A percentile compares a stretch with the other conserved stretches of the same genome.
phyloP scores from a whole-genome alignment of 2,888 invertebrate genomes.

The Torymus texanus region DNA sequence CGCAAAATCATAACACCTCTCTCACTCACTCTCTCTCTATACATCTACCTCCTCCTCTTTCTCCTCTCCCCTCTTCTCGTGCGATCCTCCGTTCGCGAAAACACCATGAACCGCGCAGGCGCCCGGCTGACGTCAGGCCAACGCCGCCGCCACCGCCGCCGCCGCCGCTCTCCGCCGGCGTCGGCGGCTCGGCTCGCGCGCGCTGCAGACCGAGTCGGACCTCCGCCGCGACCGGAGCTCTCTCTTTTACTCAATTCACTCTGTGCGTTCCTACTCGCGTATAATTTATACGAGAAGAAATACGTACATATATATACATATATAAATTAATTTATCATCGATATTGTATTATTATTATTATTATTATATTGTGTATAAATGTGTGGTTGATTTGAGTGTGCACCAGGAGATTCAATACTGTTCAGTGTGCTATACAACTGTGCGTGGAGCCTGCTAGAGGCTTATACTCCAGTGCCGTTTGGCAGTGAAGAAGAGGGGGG shows the following conservation, averaged over 20 bases:
- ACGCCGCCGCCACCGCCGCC: conserved; percentile 9
- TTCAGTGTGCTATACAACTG: too few relatives aligned
- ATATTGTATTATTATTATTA: too few relatives aligned
- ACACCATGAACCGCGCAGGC: conserved; percentile 56
- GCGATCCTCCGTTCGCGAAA: not conserved
- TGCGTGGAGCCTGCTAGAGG: too few relatives aligned
- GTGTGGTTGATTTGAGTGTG: too few relatives aligned
- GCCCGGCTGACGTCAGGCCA: conserved; percentile 49
- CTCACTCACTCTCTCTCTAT: not conserved
- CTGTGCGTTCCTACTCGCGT: not conserved
- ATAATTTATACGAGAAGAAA: not conserved
- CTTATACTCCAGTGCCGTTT: too few relatives aligned
- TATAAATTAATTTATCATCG: too few relatives aligned
- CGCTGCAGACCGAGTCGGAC: conserved; percentile 66
- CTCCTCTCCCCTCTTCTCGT: not conserved
- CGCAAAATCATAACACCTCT: conserved; percentile 5
- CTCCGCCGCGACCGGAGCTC: conserved; percentile 64
- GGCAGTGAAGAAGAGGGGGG: too few relatives aligned
- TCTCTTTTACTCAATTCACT: conserved; percentile 1
- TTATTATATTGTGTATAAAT: too few relatives aligned
- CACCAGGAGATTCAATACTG: too few relatives aligned
- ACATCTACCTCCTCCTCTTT: not conserved
- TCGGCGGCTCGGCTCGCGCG: conserved; percentile 12
- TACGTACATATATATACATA: too few relatives aligned
- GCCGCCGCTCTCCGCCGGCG: conserved; percentile 45